phyloP scores from a whole-genome alignment of 2,797 vertebrate species.

The Vultur gryphus region DNA sequence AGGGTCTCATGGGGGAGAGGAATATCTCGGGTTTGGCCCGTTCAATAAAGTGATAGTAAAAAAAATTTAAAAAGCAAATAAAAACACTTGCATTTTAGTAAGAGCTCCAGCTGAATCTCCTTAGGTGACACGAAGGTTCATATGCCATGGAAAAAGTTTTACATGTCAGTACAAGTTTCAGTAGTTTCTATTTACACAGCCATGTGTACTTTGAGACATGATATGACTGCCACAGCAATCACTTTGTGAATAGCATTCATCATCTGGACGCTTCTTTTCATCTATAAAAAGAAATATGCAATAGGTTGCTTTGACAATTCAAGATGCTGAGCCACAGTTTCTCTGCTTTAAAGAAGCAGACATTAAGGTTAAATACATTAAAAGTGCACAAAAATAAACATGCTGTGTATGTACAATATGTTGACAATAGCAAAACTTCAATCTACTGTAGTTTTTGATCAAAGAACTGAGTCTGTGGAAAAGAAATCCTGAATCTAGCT shows the following conservation, averaged over 20 bases:
- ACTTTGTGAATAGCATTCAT: slow-evolving; percentile 39
- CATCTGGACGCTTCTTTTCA: slow-evolving; percentile 58
- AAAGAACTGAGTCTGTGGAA: slow-evolving; percentile 41
- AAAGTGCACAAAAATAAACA: slow-evolving; percentile 57
- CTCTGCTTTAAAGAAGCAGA: slow-evolving; percentile 48
- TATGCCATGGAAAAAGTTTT: slow-evolving; percentile 7
- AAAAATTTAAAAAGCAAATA: not conserved
- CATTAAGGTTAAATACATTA: slow-evolving; percentile 67
- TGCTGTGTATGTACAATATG: not conserved
- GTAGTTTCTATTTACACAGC: slow-evolving; percentile 43
- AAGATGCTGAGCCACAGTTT: slow-evolving; percentile 47
- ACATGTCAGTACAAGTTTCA: slow-evolving; percentile 22
- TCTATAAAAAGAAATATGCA: slow-evolving; percentile 36
- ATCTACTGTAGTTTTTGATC: slow-evolving; percentile 39
- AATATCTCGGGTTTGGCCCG: slow-evolving; percentile 6
- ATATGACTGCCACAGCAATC: slow-evolving; percentile 41
- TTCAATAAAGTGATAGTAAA: slow-evolving; percentile 8
- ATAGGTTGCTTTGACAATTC: slow-evolving; percentile 58
- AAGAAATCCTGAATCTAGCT: slow-evolving; percentile 31
- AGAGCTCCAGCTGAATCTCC: slow-evolving; percentile 6
- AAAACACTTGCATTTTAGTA: not conserved
- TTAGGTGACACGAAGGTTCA: slow-evolving; percentile 8
- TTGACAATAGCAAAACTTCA: slow-evolving; percentile 31
- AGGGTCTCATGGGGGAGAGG: slow-evolving; percentile 1
- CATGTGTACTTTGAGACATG: slow-evolving; percentile 27